Evolutionary conservation across 2,113 vertebrate species (phyloP).

Genomic region (Hyperoodon ampullatus): DNA sequence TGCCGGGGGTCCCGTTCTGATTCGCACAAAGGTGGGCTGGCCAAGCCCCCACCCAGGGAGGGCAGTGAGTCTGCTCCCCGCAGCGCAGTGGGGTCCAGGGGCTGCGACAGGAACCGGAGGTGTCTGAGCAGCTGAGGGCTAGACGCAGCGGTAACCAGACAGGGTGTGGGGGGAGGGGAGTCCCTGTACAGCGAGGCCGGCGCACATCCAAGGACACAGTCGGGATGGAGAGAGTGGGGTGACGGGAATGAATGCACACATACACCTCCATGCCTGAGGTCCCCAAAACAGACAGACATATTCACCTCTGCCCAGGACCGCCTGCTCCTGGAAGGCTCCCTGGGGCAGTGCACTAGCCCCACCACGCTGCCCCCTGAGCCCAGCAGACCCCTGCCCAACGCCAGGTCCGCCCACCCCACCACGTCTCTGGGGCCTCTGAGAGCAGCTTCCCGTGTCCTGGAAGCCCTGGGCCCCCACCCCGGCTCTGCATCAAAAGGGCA

Average conservation of each 20-base stretch:
- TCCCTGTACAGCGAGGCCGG: background rate
- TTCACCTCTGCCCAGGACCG: background rate
- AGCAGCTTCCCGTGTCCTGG: background rate
- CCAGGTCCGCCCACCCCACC: background rate
- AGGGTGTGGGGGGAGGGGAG: background rate
- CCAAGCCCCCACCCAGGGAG: background rate
- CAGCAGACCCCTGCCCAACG: background rate
- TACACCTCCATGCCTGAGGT: background rate
- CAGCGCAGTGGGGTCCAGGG: rapidly evolving
- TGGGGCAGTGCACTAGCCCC: background rate
- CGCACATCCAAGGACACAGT: background rate
- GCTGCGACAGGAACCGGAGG: rapidly evolving
- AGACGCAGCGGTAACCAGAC: background rate
- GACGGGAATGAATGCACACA: background rate
- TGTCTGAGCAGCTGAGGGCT: background rate
- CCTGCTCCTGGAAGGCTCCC: background rate
- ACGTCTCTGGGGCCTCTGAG: background rate
- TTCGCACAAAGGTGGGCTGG: background rate
- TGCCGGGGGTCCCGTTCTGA: background rate
- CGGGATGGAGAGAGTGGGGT: rapidly evolving
- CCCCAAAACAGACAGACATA: background rate
- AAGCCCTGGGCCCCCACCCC: background rate
- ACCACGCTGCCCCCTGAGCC: background rate
- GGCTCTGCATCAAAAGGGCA: background rate
- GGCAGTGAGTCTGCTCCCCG: background rate